Conservation (phyloP, 2,888 invertebrate species). For the Silvanus unidentatus region DNA sequence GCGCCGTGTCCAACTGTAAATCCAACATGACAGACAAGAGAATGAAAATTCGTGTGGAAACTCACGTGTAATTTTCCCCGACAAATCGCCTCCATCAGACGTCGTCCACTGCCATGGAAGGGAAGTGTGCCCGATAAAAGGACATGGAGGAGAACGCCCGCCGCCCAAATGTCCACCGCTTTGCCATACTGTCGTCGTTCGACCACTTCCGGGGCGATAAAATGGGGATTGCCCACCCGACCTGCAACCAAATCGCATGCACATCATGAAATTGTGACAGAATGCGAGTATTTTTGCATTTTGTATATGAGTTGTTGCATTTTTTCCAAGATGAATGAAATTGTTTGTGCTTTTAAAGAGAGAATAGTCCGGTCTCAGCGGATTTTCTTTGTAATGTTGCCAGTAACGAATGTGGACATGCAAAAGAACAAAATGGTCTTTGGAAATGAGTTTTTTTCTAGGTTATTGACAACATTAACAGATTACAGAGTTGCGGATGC, state of each 20-base stretch:
- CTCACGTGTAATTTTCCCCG: conserved; percentile 74
- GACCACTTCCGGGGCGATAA: conserved; percentile 98
- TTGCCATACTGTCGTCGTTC: conserved; percentile 86
- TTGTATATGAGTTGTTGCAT: too few relatives aligned
- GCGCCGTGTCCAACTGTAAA: conserved; percentile 60
- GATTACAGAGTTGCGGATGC: conserved; percentile 4
- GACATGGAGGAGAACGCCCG: conserved; percentile 90
- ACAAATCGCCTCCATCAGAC: conserved; percentile 88
- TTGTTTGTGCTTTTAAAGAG: too few relatives aligned
- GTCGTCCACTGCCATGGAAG: conserved; percentile 89
- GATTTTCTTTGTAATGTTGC: too few relatives aligned
- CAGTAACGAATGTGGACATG: too few relatives aligned
- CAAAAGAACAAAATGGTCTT: too few relatives aligned
- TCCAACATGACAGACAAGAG: neutral
- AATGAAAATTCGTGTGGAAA: conserved; percentile 8
- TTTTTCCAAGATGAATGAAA: too few relatives aligned
- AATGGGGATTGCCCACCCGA: conserved; percentile 92
- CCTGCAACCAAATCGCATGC: conserved; percentile 54
- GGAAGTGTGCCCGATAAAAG: conserved; percentile 91
- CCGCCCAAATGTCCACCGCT: conserved; percentile 96
- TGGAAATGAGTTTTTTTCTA: too few relatives aligned
- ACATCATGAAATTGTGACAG: too few relatives aligned
- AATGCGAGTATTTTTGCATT: too few relatives aligned
- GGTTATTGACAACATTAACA: conserved; percentile 9
- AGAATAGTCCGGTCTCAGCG: too few relatives aligned